These are phyloP conservation scores for western clawed frog (Xenopus tropicalis) DNA, from an alignment of 2,113 vertebrate genomes.

Conservation along the genomic window UCB_Xtro_10.0 CM004450.2:143229001-143229500, in stretches of 20 bases:
- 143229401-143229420: too few relatives aligned
- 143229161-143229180: constrained; percentile 69
- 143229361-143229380: neutral
- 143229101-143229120: too few relatives aligned
- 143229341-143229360: neutral
- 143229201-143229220: constrained; percentile 78
- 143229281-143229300: constrained; percentile 66
- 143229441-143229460: constrained; percentile 48
- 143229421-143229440: too few relatives aligned
- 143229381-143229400: neutral
- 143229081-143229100: neutral
- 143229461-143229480: constrained; percentile 48
- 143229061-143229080: neutral
- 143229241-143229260: constrained; percentile 51
- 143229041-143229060: constrained; percentile 69
- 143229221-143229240: constrained; percentile 69
- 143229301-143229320: neutral
- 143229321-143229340: too few relatives aligned
- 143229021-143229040: constrained; percentile 77
- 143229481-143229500: neutral
- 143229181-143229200: constrained; percentile 76
- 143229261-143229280: constrained; percentile 60
- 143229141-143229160: too few relatives aligned
- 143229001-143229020: constrained; percentile 76
- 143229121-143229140: too few relatives aligned